A percentile compares a stretch with the other conserved stretches of the same genome.
These are phyloP conservation scores for Actinernus sp. DNA, from an alignment of 92 coral and sea anemone species.

Conservation along the genomic window DNA sequence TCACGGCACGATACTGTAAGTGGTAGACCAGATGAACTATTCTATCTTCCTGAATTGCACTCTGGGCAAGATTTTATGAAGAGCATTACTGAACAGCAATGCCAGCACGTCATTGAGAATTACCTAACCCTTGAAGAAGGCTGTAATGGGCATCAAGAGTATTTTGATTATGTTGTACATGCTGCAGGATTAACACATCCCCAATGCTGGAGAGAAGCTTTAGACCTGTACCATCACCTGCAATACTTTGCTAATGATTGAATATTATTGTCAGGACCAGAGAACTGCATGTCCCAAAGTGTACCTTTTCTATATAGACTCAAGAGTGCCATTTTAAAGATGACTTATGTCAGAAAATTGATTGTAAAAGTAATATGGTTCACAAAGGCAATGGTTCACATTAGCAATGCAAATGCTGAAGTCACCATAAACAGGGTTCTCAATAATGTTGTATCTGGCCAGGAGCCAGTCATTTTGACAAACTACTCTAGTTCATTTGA, in stretches of 20 bases:
- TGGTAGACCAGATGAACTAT: constrained; percentile 77
- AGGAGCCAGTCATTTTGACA: no score
- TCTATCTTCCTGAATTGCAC: constrained; percentile 61
- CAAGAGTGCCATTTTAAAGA: no score
- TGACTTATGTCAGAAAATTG: no score
- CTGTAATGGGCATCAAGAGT: background rate
- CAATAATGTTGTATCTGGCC: no score
- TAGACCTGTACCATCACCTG: background rate
- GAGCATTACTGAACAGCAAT: background rate
- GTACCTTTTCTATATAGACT: no score
- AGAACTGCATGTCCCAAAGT: no score
- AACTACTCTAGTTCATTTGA: no score
- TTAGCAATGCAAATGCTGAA: no score
- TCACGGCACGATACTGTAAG: constrained; percentile 64
- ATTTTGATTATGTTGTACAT: constrained; percentile 1
- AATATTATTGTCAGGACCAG: no score
- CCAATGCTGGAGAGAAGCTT: constrained; percentile 3
- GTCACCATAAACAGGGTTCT: no score
- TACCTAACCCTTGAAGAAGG: constrained; percentile 1
- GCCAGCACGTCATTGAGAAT: constrained; percentile 4
- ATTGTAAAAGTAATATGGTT: no score
- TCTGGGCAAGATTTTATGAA: constrained; percentile 36
- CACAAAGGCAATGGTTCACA: no score
- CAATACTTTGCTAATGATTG: constrained; percentile 1
- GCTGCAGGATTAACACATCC: constrained; percentile 4